These are phyloP conservation scores for Morpho deidamia DNA, from an alignment of 2,888 invertebrate species.

Conservation along the genomic window DNA sequence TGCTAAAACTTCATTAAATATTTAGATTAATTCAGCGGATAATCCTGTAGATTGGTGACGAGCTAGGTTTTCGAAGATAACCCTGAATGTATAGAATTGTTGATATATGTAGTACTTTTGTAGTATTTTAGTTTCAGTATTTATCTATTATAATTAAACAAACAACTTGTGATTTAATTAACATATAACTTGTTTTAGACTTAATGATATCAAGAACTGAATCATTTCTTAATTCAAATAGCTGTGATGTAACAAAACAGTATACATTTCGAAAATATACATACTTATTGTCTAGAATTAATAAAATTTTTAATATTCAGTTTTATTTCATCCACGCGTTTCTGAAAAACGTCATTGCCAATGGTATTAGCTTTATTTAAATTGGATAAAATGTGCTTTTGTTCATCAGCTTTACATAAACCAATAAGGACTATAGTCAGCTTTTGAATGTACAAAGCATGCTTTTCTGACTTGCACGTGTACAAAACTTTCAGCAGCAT, in stretches of 20 bases:
- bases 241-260: not conserved
- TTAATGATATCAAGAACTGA: too few species aligned
- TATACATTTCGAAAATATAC: not conserved
- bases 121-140: too few species aligned
- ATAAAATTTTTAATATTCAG: not conserved
- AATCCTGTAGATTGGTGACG: too few species aligned
- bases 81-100: too few species aligned
- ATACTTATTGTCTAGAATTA: not conserved
- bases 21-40: too few species aligned
- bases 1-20: too few species aligned
- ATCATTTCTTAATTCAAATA: not conserved
- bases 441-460: constrained; percentile 38
- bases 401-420: constrained; percentile 43
- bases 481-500: constrained; percentile 54
- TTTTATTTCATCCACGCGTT: constrained; percentile 43
- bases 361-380: constrained; percentile 32
- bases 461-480: constrained; percentile 38
- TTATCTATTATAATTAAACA: too few species aligned
- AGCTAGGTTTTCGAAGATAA: too few species aligned
- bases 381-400: constrained; percentile 35
- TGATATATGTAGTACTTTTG: too few species aligned
- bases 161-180: too few species aligned
- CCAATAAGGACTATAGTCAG: constrained; percentile 45
- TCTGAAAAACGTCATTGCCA: constrained; percentile 34
- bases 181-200: too few species aligned